phyloP scores from a whole-genome alignment of 2,797 vertebrate species.

The Zalophus californianus region DNA sequence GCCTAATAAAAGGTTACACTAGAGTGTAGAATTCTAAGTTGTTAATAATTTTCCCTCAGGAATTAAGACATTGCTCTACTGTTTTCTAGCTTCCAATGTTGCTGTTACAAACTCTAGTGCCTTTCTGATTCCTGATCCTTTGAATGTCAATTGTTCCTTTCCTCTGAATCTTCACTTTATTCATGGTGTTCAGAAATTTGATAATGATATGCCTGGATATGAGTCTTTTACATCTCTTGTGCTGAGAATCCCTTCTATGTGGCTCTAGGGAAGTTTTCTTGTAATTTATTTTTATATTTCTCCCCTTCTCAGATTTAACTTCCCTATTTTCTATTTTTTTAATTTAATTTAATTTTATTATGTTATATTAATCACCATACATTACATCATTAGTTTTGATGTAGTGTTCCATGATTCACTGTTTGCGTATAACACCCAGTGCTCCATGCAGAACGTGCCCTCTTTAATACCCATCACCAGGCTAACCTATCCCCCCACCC shows the following conservation, averaged over 20 bases:
- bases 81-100: not conserved
- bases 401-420: not conserved
- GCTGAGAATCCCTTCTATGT: not conserved
- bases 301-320: not conserved
- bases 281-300: not conserved
- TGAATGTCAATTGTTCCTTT: not conserved
- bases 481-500: no score
- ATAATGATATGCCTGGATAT: not conserved
- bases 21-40: not conserved
- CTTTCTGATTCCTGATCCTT: not conserved
- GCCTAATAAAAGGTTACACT: not conserved
- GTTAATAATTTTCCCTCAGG: not conserved
- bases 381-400: no score
- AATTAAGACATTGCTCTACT: not conserved
- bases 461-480: no score
- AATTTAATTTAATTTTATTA: no score
- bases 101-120: not conserved
- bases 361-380: no score
- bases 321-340: not conserved
- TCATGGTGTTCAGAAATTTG: not conserved
- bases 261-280: not conserved
- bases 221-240: not conserved
- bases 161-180: not conserved
- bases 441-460: no score
- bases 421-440: no score